phyloP scores from a whole-genome alignment of 2,113 vertebrate species.

The Isichthys henryi region DNA sequence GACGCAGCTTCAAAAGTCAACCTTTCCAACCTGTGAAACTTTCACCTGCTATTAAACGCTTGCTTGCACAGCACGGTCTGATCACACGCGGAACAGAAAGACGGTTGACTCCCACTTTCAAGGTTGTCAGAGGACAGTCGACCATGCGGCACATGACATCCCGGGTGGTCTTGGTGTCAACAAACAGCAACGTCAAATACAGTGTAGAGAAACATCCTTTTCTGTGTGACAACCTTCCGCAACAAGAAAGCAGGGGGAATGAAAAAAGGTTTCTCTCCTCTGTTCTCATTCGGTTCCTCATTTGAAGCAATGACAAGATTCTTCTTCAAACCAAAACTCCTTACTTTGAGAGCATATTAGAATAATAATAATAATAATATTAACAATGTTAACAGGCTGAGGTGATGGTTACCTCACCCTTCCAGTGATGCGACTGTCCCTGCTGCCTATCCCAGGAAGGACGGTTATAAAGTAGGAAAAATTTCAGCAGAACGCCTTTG shows the following conservation, averaged over 20 bases:
- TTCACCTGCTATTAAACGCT: neutral
- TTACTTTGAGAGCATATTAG: neutral
- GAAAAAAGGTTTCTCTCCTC: neutral
- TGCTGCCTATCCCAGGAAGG: neutral
- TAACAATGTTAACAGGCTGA: neutral
- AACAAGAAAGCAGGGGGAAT: neutral
- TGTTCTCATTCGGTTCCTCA: neutral
- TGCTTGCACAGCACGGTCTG: neutral
- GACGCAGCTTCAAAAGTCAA: neutral
- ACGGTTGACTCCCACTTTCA: neutral
- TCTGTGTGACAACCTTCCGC: neutral
- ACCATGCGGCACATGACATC: neutral
- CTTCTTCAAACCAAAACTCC: neutral
- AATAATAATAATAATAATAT: neutral
- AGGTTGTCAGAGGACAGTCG: neutral
- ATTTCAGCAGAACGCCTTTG: neutral
- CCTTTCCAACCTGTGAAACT: neutral
- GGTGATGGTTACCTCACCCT: neutral
- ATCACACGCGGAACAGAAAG: neutral
- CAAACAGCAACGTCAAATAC: neutral
- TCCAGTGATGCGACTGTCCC: neutral
- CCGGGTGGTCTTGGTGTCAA: neutral
- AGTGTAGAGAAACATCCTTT: neutral
- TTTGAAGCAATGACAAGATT: neutral
- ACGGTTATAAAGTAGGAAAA: neutral